Evolutionary conservation across 2,113 vertebrate species (phyloP), one percentile per base, ranked within the genome.

Genomic region (Syngnathus typhle): DNA sequence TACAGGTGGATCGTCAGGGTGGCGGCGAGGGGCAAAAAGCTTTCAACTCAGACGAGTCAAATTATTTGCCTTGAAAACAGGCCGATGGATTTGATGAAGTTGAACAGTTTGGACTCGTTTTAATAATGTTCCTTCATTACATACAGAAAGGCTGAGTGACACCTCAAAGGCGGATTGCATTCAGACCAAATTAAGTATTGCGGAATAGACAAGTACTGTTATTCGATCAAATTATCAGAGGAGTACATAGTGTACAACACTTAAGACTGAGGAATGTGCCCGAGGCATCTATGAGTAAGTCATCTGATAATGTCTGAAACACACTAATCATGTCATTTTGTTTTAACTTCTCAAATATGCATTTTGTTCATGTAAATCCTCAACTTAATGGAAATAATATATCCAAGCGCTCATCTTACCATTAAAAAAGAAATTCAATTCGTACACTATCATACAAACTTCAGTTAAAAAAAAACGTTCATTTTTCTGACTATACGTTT

Each of bases 221-320:
- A 15, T 60, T 65, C 59, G 65, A 75, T 68, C 72, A 73, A 76
- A 69, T 56, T 68, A 73, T 82, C 62, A 44, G 44, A 77, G 44
- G 52, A 68, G 65, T 63, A 70, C 23, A 64, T 52, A 54, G 72
- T 83, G 66, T 68, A 76, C 71, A 27, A 27, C 84, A 83, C 69
- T 82, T 80, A 68, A 74, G 68, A 84, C 70, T 72, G 3, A 74
- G 71, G 85, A 90, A 90, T 89, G 85, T 73, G 78, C 88, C 76
- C 16, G 10, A 21, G 78, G 86, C 69, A 0, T 69, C 66, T 32
- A 15, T 5, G 52, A 55, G 5, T 58, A 36, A 16, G 13, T 36
- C 27, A 1, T 55, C 69, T 73, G 65, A 78, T 65, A 68, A 70
- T 73, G 55, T 60, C 39, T 82, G n/a, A 69, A 61, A 19, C 70